phyloP scores from a whole-genome alignment of 2,888 invertebrate species.

The Anorthoa munda region DNA sequence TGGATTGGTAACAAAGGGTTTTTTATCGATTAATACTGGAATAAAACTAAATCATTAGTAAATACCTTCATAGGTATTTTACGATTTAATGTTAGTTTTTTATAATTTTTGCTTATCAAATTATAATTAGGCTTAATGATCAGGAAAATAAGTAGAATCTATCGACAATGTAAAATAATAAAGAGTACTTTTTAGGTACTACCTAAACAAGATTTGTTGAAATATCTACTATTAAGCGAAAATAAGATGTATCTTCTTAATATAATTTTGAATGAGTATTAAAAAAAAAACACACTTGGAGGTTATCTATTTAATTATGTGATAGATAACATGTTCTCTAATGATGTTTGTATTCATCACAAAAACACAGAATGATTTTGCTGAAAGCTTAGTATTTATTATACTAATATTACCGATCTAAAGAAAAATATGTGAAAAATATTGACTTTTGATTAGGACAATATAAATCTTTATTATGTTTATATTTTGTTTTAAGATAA shows the following conservation, averaged over 20 bases:
- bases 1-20: conserved; percentile 63
- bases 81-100: not conserved
- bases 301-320: no score
- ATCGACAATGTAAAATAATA: no score
- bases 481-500: not conserved
- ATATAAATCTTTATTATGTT: conserved; percentile 6
- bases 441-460: not conserved
- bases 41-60: conserved; percentile 29
- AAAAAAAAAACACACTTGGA: no score
- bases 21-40: conserved; percentile 50
- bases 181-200: no score
- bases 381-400: not conserved
- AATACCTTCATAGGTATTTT: not conserved
- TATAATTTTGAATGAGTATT: no score
- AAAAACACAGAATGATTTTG: not conserved
- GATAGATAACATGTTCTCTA: no score
- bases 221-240: not conserved
- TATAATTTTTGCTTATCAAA: not conserved
- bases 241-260: not conserved
- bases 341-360: no score
- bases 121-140: not conserved
- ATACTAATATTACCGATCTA: not conserved
- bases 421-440: not conserved
- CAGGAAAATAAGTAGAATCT: no score
- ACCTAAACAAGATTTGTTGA: no score